phyloP scores from a whole-genome alignment of 2,113 vertebrate species.

The Bujurquina vittata region DNA sequence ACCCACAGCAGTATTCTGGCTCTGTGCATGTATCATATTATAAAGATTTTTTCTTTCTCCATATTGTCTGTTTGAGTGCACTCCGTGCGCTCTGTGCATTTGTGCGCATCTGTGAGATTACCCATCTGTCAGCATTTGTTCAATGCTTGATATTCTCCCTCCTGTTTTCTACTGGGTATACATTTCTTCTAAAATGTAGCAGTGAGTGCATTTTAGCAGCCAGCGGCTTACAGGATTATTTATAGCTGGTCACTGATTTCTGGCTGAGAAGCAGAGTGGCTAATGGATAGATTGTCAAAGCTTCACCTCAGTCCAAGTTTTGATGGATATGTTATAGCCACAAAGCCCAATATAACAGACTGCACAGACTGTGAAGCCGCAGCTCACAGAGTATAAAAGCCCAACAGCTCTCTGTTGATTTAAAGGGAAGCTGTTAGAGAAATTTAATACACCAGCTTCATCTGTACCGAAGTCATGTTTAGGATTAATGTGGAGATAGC shows the following conservation, averaged over 20 bases:
- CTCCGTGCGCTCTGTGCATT: not conserved
- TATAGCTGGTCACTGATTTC: slow-evolving; percentile 12
- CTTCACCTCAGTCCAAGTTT: slow-evolving; percentile 17
- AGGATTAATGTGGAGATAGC: slow-evolving; percentile 12
- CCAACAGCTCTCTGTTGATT: slow-evolving; percentile 10
- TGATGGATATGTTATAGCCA: slow-evolving; percentile 49
- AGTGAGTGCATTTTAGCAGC: slow-evolving; percentile 10
- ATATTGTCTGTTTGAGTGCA: slow-evolving; percentile 14
- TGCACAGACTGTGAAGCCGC: slow-evolving; percentile 5
- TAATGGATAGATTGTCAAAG: slow-evolving; percentile 41
- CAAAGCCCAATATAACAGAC: slow-evolving; percentile 23
- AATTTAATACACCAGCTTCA: slow-evolving; percentile 16
- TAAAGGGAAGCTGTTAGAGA: slow-evolving; percentile 19
- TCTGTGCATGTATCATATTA: slow-evolving; percentile 42
- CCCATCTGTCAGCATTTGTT: not conserved
- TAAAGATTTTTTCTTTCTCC: slow-evolving; percentile 16
- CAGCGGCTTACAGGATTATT: not conserved
- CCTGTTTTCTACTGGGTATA: not conserved
- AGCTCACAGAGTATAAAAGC: slow-evolving; percentile 22
- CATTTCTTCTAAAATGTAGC: not conserved
- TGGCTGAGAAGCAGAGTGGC: slow-evolving; percentile 10
- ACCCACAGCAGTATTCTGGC: slow-evolving; percentile 38
- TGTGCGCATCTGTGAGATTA: not conserved
- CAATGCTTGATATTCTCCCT: not conserved
- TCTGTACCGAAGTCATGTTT: slow-evolving; percentile 26